Base-by-base conservation (phyloP, 2,113 vertebrate genomes). In the Porphyrio hochstetteri region DNA sequence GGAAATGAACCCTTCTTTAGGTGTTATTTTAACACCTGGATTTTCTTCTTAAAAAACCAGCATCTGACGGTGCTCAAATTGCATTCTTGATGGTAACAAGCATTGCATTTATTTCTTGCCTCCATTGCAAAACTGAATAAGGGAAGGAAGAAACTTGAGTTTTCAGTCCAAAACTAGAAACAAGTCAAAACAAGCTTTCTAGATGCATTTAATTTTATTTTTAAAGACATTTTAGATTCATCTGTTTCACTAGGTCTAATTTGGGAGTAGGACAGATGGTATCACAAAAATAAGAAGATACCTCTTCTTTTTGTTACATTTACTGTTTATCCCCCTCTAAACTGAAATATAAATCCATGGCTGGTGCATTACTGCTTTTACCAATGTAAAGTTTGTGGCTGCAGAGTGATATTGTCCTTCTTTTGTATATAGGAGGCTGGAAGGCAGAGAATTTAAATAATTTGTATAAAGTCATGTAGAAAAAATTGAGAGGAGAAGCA, bases 1-100 rank as follows among this genome's bases (percentile, higher is more conserved):
- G 80, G 77, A 93, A 96, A 60, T 68, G 35, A 95, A 74, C 21
- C 27, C 55, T 93, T 71, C 33, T 80, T 72, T 72, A 72, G n/a
- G 81, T 86, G 63, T 86, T 50, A 28, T 79, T 84, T 21, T 56
- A 92, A 76, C 80, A 94, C 55, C 92, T 91, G 88, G 7, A 6
- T 56, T 93, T 92, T 87, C 64, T 90, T 83, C 69, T 65, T 70
- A 55, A 79, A 70, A 83, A 78, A 5, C 5, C 44, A 55, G 29
- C 60, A 44, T 86, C 74, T 71, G 72, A 75, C 86, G 46, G 72
- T 75, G 35, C 31, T 88, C 79, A 52, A 64, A 5, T 19, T 12
- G 3, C 56, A 52, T 77, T 92, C 64, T 71, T 88, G 36, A 8
- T 33, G 19, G 33, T 63, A 61, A 57, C 44, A 59, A 71, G 12